Conservation (phyloP, 2,888 invertebrate genomes). For the Acronicta psi region DNA sequence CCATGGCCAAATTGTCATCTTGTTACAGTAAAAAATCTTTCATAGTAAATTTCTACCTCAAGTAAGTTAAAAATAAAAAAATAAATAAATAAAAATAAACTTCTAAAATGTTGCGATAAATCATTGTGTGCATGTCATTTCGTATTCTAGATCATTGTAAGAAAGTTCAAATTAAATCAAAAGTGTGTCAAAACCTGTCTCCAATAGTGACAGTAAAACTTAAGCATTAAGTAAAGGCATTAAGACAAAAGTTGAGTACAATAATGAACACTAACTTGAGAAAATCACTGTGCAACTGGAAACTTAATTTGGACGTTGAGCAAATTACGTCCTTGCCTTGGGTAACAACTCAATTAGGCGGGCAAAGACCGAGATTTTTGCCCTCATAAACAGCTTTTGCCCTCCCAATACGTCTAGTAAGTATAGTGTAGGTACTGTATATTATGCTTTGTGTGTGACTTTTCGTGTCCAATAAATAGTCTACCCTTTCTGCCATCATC, state of each 20-base stretch:
- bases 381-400: conserved; percentile 21
- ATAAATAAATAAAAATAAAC: too few species aligned
- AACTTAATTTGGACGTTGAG: conserved; percentile 36
- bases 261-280: conserved; percentile 28
- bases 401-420: too few species aligned
- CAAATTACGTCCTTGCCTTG: conserved; percentile 31
- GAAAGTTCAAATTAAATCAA: conserved; percentile 3
- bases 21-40: too few species aligned
- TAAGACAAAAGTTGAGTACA: conserved; percentile 29
- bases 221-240: conserved; percentile 9
- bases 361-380: conserved; percentile 18
- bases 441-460: too few species aligned
- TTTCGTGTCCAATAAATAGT: too few species aligned
- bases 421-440: too few species aligned
- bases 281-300: conserved; percentile 24
- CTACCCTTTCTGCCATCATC: too few species aligned
- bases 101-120: too few species aligned
- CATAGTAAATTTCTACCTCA: too few species aligned
- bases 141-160: background rate
- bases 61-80: too few species aligned
- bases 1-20: too few species aligned
- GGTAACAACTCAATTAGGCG: conserved; percentile 39
- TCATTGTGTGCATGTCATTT: too few species aligned
- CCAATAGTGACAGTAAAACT: background rate
- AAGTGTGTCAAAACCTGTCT: background rate